Conservation (phyloP, 2,888 invertebrate genomes). For the Sisyra nigra region DNA sequence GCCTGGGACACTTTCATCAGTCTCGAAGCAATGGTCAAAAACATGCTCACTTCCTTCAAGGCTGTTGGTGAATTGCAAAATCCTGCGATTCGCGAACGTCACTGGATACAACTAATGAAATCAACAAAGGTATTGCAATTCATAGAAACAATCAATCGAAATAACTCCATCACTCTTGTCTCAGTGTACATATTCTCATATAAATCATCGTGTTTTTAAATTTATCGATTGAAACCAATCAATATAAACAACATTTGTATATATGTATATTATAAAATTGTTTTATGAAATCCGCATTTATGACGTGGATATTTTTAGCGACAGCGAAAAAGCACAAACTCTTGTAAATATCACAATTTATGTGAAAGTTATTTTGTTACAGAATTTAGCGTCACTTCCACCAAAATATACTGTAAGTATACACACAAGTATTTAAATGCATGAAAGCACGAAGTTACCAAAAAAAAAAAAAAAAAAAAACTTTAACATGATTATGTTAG, state of each 20-base stretch:
- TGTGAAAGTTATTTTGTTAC: conserved; percentile 28
- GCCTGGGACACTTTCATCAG: conserved; percentile 83
- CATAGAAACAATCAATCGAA: not conserved
- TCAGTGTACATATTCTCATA: not conserved
- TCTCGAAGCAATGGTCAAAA: conserved; percentile 84
- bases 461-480: too few species aligned
- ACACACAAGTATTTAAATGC: not conserved
- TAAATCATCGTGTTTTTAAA: not conserved
- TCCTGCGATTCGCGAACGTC: conserved; percentile 86
- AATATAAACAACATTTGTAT: too few species aligned
- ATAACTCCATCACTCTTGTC: not conserved
- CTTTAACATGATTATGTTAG: too few species aligned
- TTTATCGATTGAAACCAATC: not conserved
- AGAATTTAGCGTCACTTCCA: conserved; percentile 68
- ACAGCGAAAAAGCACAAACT: not conserved
- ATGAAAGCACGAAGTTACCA: too few species aligned
- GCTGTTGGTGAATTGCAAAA: conserved; percentile 94
- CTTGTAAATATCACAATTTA: conserved; percentile 5
- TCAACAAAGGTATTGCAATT: conserved; percentile 69
- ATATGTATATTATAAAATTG: not conserved
- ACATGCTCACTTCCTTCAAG: conserved; percentile 86
- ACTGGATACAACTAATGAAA: conserved; percentile 94
- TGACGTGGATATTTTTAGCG: not conserved
- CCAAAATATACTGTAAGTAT: conserved; percentile 66
- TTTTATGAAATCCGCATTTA: not conserved